Percentiles rank a stretch among this genome's conserved stretches.
phyloP scores from a whole-genome alignment of 2,888 invertebrate species.

The Nephrotoma appendiculata region DNA sequence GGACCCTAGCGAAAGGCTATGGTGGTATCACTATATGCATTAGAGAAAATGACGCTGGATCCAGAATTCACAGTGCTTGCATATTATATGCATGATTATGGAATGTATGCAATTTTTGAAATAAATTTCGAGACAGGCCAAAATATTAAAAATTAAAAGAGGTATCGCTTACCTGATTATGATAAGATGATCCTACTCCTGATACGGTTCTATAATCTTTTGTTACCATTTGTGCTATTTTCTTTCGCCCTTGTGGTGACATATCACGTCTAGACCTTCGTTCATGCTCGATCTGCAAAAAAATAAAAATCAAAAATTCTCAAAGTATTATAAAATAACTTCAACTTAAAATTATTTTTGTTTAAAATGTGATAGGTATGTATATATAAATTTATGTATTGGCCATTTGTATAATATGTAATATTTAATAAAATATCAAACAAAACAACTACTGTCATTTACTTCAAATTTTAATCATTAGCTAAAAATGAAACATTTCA shows the following conservation, averaged over 20 bases:
- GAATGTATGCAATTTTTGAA: too few species aligned
- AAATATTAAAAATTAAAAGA: constrained; percentile 6
- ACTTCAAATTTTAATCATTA: not conserved
- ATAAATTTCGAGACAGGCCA: not conserved
- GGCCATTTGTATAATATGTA: not conserved
- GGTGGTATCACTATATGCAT: too few species aligned
- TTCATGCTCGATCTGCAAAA: constrained; percentile 40
- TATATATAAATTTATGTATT: not conserved
- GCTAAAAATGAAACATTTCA: not conserved
- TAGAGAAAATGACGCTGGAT: too few species aligned
- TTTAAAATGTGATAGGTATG: not conserved
- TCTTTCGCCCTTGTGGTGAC: constrained; percentile 62
- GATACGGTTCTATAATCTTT: constrained; percentile 38
- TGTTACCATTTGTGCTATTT: constrained; percentile 50
- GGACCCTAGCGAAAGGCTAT: too few species aligned
- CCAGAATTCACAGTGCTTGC: too few species aligned
- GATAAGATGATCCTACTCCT: constrained; percentile 34
- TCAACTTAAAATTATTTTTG: not conserved
- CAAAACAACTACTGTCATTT: not conserved
- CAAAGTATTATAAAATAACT: not conserved
- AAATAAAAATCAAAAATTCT: not conserved
- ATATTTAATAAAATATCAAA: not conserved
- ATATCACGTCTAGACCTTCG: constrained; percentile 70
- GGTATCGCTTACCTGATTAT: constrained; percentile 26
- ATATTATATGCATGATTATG: too few species aligned